Evolutionary conservation across 1,140 invertebrate genomes (phyloP).

Genomic region (Helicoverpa armigera): DNA sequence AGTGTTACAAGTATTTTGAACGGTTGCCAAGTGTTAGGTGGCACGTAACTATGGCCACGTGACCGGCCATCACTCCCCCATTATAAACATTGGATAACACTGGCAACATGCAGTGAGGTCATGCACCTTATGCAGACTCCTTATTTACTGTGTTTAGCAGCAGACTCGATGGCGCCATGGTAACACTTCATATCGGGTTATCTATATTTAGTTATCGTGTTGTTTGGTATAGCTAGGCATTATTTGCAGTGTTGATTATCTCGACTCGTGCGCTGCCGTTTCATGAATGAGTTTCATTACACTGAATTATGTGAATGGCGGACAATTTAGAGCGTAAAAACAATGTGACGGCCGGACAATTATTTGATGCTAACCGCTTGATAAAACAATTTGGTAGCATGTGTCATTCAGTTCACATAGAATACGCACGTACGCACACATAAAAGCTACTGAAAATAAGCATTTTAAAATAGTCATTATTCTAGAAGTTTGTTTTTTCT

Average conservation of each 20-base stretch:
- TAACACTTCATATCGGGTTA: conserved; percentile 59
- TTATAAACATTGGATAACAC: conserved; percentile 74
- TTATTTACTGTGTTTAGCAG: conserved; percentile 57
- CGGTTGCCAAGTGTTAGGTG: conserved; percentile 71
- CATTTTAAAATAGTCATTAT: background rate
- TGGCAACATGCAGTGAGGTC: conserved; percentile 69
- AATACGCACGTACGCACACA: background rate
- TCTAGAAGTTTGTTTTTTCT: background rate
- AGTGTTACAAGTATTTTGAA: conserved; percentile 69
- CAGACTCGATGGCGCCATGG: conserved; percentile 72
- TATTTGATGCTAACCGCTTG: conserved; percentile 48
- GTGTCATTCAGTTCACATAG: conserved; percentile 32
- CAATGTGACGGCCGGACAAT: conserved; percentile 65
- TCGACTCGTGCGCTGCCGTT: conserved; percentile 50
- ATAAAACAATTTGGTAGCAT: conserved; percentile 37
- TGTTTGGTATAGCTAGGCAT: conserved; percentile 47
- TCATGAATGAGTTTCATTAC: conserved; percentile 71
- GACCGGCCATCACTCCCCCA: conserved; percentile 63
- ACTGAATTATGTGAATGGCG: conserved; percentile 60
- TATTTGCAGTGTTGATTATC: conserved; percentile 63
- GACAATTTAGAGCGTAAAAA: conserved; percentile 80
- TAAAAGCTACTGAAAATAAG: no score
- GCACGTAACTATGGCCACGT: conserved; percentile 68
- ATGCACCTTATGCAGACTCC: conserved; percentile 67
- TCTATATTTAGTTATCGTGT: conserved; percentile 68